Conservation (phyloP, 2,888 invertebrate genomes). For the Caenorhabditis sp. region DNA sequence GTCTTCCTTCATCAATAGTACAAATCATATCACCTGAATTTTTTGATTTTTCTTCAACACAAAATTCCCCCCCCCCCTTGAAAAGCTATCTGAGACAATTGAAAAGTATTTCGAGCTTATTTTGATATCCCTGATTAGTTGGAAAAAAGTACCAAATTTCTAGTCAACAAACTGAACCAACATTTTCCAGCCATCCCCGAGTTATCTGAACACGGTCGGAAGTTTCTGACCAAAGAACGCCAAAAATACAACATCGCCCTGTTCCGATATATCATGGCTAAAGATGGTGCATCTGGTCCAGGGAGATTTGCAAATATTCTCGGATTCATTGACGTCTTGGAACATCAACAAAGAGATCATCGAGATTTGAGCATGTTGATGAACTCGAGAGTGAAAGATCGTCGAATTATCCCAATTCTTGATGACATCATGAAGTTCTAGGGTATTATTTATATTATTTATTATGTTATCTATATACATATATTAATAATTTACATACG, state of each 20-base stretch:
- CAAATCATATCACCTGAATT: too few species aligned
- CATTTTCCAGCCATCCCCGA: not conserved
- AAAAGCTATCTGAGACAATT: too few species aligned
- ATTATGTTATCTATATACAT: too few species aligned
- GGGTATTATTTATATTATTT: too few species aligned
- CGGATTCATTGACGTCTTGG: conserved; percentile 24
- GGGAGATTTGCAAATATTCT: conserved; percentile 21
- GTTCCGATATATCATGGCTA: conserved; percentile 16
- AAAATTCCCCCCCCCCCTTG: too few species aligned
- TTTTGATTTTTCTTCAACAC: too few species aligned
- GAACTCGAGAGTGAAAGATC: not conserved
- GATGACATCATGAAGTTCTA: not conserved
- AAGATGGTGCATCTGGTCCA: conserved; percentile 17
- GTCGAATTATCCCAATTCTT: not conserved
- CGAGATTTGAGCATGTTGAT: not conserved
- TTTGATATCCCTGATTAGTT: too few species aligned
- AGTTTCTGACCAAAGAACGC: conserved; percentile 9
- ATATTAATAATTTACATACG: too few species aligned
- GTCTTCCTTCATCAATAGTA: too few species aligned
- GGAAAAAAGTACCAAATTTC: too few species aligned
- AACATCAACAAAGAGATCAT: conserved; percentile 29
- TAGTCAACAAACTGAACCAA: too few species aligned
- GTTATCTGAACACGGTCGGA: not conserved
- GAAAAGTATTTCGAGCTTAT: too few species aligned
- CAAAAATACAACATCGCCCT: conserved; percentile 25